These are phyloP conservation scores for Papilio gigon DNA, from an alignment of 2,888 invertebrate species.

Conservation along the genomic window DNA sequence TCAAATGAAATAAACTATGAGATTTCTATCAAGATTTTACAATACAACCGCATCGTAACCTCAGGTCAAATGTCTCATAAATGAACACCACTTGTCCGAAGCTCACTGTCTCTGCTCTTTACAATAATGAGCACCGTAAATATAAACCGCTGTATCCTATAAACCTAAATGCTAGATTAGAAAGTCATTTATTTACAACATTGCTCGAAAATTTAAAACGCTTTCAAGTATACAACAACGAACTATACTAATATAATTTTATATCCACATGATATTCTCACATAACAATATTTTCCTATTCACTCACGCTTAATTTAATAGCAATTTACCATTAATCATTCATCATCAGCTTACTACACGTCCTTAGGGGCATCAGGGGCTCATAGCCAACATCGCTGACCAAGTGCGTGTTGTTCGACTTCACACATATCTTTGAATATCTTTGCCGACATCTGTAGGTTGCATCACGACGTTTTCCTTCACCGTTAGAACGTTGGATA, in stretches of 20 bases:
- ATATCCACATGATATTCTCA: background rate
- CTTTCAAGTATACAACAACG: constrained; percentile 20
- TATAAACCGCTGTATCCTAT: constrained; percentile 48
- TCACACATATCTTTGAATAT: no score
- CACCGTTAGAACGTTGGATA: no score
- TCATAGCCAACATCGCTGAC: no score
- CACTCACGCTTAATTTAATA: no score
- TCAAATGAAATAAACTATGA: constrained; percentile 22
- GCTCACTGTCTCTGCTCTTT: constrained; percentile 34
- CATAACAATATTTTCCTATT: background rate
- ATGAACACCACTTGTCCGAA: constrained; percentile 35
- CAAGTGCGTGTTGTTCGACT: no score
- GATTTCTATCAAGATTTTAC: constrained; percentile 31
- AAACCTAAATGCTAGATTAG: constrained; percentile 53
- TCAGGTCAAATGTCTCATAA: constrained; percentile 32
- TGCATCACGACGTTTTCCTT: no score
- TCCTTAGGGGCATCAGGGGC: no score
- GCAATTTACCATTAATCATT: no score
- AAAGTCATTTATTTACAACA: constrained; percentile 49
- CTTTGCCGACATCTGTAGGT: no score
- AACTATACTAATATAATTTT: background rate
- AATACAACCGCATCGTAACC: constrained; percentile 25
- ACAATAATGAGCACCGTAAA: constrained; percentile 43
- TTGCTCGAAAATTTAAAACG: constrained; percentile 26
- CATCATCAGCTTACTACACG: no score